Evolutionary conservation across 2,797 vertebrate species (phyloP).

Genomic region (Lophius americanus): DNA sequence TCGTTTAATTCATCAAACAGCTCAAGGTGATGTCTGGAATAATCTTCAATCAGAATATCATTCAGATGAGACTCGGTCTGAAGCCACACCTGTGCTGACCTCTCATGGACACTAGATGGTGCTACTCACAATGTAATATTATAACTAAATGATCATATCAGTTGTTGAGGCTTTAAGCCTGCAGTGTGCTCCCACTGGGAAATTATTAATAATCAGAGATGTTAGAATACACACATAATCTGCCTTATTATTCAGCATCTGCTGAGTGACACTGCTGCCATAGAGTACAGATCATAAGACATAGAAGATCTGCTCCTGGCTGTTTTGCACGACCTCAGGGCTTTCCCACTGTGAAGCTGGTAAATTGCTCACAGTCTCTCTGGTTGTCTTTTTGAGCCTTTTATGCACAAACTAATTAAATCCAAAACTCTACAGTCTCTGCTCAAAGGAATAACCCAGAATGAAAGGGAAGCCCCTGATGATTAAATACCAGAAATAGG

Average conservation of each 20-base stretch:
- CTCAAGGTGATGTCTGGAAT: conserved; percentile 8
- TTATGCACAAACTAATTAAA: too few species aligned
- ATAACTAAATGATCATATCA: background rate
- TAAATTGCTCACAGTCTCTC: background rate
- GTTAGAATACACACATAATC: background rate
- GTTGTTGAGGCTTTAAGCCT: background rate
- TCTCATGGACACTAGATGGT: conserved; percentile 45
- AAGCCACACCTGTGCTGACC: background rate
- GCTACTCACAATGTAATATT: conserved; percentile 11
- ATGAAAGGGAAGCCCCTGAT: background rate
- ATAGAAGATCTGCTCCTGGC: background rate
- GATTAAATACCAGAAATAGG: too few species aligned
- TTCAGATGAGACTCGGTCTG: background rate
- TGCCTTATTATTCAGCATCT: background rate
- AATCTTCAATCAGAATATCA: background rate
- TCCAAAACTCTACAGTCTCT: too few species aligned
- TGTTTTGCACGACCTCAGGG: background rate
- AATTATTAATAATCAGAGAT: background rate
- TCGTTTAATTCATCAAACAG: conserved; percentile 4
- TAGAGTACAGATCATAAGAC: too few species aligned
- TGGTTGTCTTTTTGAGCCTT: conserved; percentile 5
- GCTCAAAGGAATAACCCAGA: background rate
- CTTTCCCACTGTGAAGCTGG: background rate
- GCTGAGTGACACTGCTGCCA: background rate
- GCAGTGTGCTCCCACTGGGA: background rate